phyloP scores from a whole-genome alignment of 2,888 invertebrate species.

The Pelosia muscerda region DNA sequence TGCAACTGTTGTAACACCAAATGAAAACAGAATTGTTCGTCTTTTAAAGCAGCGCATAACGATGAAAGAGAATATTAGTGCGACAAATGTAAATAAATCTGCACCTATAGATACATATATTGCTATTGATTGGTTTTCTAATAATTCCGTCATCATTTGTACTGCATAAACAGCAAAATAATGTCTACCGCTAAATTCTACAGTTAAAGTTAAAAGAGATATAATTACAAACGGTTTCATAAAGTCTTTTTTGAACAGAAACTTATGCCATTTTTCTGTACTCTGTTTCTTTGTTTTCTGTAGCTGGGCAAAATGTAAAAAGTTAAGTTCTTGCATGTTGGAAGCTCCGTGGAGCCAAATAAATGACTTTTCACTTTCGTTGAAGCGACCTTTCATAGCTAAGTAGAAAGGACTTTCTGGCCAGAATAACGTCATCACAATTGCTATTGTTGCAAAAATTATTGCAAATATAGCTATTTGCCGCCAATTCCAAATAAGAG shows the following conservation, averaged over 20 bases:
- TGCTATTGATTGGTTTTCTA: slow-evolving; percentile 3
- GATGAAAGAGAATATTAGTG: background rate
- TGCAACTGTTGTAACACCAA: slow-evolving; percentile 10
- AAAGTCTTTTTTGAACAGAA: slow-evolving; percentile 6
- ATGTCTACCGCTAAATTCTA: slow-evolving; percentile 12
- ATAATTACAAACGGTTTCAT: background rate
- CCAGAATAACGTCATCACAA: background rate
- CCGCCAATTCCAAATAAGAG: slow-evolving; percentile 53
- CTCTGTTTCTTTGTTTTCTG: background rate
- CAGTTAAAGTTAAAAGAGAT: background rate
- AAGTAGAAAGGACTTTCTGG: slow-evolving; percentile 16
- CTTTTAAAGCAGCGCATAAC: slow-evolving; percentile 5
- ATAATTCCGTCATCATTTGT: slow-evolving; percentile 8
- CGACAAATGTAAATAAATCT: background rate
- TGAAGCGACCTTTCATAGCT: slow-evolving; percentile 10
- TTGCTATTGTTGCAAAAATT: background rate
- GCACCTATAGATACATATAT: slow-evolving; percentile 3
- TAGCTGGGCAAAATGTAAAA: background rate
- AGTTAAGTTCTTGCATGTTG: slow-evolving; percentile 25
- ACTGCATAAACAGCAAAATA: slow-evolving; percentile 5
- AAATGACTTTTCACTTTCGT: slow-evolving; percentile 8
- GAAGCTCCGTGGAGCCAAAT: slow-evolving; percentile 55
- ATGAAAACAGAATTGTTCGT: slow-evolving; percentile 10
- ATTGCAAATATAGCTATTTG: slow-evolving; percentile 42
- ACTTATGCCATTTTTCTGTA: slow-evolving; percentile 8